Evolutionary conservation across 2,797 vertebrate species (phyloP).

Genomic region (Cirrhinus mrigala): DNA sequence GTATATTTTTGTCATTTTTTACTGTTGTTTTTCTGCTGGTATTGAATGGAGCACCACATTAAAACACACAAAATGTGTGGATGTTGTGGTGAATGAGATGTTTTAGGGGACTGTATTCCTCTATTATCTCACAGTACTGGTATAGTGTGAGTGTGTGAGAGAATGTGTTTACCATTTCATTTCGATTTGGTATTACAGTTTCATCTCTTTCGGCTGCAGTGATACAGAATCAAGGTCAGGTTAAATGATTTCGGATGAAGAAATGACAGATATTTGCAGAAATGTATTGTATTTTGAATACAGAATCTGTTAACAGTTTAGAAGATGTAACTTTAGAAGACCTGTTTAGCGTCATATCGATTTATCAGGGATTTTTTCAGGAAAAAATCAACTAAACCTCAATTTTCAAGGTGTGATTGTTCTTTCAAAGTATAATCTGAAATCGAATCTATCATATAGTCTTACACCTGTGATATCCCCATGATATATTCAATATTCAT

Average conservation of each 20-base stretch:
- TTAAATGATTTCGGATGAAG: constrained; percentile 1
- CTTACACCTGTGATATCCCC: not conserved
- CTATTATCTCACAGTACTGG: constrained; percentile 39
- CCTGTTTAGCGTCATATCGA: not conserved
- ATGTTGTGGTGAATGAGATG: constrained; percentile 46
- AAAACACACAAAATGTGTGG: constrained; percentile 48
- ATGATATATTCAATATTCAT: not conserved
- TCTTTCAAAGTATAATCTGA: not conserved
- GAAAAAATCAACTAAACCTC: not conserved
- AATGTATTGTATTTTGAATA: not conserved
- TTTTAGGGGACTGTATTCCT: constrained; percentile 51
- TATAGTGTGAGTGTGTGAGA: constrained; percentile 22
- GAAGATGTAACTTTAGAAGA: not conserved
- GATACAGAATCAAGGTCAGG: constrained; percentile 25
- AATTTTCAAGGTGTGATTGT: not conserved
- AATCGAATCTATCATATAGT: too few relatives aligned
- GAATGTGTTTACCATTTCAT: constrained; percentile 21
- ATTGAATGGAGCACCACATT: constrained; percentile 21
- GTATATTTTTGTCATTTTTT: constrained; percentile 41
- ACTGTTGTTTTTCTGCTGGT: not conserved
- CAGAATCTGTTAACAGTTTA: constrained; percentile 4
- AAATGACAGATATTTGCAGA: constrained; percentile 22
- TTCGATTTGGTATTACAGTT: constrained; percentile 35
- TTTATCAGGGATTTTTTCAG: not conserved
- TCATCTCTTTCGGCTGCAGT: not conserved